Percentiles rank a stretch among this genome's conserved stretches.
phyloP scores from a whole-genome alignment of 2,797 vertebrate species.

The Lerista edwardsae region DNA sequence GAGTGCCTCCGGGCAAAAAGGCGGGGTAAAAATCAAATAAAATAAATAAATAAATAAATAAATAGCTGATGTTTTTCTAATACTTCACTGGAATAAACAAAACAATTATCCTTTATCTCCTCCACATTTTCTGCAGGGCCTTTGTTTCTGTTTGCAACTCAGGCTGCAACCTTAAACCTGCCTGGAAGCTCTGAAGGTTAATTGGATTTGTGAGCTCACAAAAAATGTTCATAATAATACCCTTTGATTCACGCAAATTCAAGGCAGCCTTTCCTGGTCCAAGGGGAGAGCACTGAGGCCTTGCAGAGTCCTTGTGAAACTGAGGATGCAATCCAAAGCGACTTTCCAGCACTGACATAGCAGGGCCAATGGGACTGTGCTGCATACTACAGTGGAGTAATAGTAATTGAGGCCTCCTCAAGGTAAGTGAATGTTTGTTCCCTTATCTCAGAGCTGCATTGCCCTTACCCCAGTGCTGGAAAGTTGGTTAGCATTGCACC shows the following conservation, averaged over 20 bases:
- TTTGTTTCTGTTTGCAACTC: slow-evolving; percentile 11
- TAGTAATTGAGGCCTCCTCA: no score
- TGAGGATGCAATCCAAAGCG: no score
- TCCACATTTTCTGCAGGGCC: background rate
- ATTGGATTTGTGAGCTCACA: slow-evolving; percentile 6
- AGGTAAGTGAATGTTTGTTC: no score
- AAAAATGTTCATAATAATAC: background rate
- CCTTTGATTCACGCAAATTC: background rate
- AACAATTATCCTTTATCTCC: background rate
- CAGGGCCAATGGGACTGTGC: no score
- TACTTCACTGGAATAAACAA: background rate
- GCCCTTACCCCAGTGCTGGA: no score
- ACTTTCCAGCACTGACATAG: no score
- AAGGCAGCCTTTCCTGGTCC: background rate
- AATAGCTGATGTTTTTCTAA: background rate
- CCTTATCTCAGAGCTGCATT: no score
- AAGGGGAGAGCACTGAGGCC: background rate
- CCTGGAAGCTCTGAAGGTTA: slow-evolving; percentile 5
- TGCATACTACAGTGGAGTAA: no score
- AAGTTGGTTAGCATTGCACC: no score
- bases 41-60: no score
- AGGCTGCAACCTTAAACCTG: slow-evolving; percentile 10
- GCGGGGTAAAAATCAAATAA: no score
- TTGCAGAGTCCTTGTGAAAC: background rate
- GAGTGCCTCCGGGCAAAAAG: no score